phyloP scores from a whole-genome alignment of 1,140 invertebrate genomes.

The Harlomillsia oculata region DNA sequence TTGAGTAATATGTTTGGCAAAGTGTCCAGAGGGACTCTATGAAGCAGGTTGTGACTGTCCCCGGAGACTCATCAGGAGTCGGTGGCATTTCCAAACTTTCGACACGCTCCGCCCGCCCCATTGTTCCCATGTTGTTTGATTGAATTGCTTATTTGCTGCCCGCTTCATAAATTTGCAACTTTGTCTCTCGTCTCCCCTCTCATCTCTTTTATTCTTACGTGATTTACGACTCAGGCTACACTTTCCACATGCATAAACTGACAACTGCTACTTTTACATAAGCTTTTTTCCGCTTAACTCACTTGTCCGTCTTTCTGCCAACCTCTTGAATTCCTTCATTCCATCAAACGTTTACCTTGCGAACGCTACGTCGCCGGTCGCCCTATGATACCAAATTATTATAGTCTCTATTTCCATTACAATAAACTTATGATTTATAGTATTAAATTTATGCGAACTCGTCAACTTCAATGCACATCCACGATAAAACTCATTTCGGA shows the following conservation, averaged over 20 bases:
- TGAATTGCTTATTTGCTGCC: conserved; percentile 30
- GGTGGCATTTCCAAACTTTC: conserved; percentile 35
- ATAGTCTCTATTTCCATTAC: too few species aligned
- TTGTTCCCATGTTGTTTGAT: conserved; percentile 26
- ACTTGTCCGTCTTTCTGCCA: background rate
- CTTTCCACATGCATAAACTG: too few species aligned
- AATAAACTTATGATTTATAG: too few species aligned
- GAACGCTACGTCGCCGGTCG: too few species aligned
- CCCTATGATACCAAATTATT: too few species aligned
- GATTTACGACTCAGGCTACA: background rate
- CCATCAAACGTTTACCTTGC: too few species aligned
- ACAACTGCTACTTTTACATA: background rate
- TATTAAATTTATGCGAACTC: too few species aligned
- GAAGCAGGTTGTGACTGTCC: conserved; percentile 6
- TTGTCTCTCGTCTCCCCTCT: conserved; percentile 20
- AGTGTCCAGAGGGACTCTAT: conserved; percentile 17
- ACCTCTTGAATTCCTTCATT: background rate
- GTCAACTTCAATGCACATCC: too few species aligned
- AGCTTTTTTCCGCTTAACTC: background rate
- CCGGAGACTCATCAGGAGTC: conserved; percentile 33
- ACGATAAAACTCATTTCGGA: too few species aligned
- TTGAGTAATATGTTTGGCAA: conserved; percentile 33
- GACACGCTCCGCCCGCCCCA: conserved; percentile 25
- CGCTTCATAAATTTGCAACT: conserved; percentile 34
- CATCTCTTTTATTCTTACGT: conserved; percentile 12